Evolutionary conservation across 2,888 invertebrate species (phyloP).

Genomic region (Drosophila tanythrix): DNA sequence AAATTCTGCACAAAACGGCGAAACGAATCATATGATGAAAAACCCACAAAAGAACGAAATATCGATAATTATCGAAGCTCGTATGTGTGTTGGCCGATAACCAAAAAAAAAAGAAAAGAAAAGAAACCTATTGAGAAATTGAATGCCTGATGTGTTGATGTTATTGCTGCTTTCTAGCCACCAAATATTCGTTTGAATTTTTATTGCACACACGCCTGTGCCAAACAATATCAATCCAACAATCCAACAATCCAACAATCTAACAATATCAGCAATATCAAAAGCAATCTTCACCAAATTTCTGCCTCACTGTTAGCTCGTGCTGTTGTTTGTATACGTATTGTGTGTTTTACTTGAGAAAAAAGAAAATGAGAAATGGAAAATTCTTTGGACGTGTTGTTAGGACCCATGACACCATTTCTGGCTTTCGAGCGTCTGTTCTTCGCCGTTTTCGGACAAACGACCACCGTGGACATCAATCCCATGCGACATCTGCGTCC

Average conservation of each 20-base stretch:
- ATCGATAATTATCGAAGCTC: slow-evolving; percentile 53
- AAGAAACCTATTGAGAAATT: slow-evolving; percentile 14
- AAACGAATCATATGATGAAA: slow-evolving; percentile 64
- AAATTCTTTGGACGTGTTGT: slow-evolving; percentile 41
- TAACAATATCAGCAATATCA: slow-evolving; percentile 32
- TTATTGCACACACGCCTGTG: slow-evolving; percentile 77
- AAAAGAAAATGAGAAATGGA: slow-evolving; percentile 33
- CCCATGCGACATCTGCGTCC: slow-evolving; percentile 90
- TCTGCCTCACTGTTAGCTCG: slow-evolving; percentile 45
- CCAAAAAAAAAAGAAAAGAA: slow-evolving; percentile 4
- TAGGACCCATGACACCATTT: slow-evolving; percentile 91
- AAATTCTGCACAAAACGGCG: slow-evolving; percentile 59
- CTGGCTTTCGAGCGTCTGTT: slow-evolving; percentile 98
- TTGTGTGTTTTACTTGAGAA: slow-evolving; percentile 5
- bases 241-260: slow-evolving; percentile 32
- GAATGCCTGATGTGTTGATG: slow-evolving; percentile 62
- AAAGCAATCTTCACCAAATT: slow-evolving; percentile 34
- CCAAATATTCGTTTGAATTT: slow-evolving; percentile 37
- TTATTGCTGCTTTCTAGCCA: slow-evolving; percentile 56
- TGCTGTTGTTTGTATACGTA: slow-evolving; percentile 30
- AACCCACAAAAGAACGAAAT: slow-evolving; percentile 28
- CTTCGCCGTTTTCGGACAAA: slow-evolving; percentile 98
- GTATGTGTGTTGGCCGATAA: slow-evolving; percentile 63
- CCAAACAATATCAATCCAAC: slow-evolving; percentile 41
- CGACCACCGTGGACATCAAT: slow-evolving; percentile 93